A percentile compares a stretch with the other conserved stretches of the same genome.
Conservation (phyloP, 2,888 invertebrate species). For the Bimastos eiseni region DNA sequence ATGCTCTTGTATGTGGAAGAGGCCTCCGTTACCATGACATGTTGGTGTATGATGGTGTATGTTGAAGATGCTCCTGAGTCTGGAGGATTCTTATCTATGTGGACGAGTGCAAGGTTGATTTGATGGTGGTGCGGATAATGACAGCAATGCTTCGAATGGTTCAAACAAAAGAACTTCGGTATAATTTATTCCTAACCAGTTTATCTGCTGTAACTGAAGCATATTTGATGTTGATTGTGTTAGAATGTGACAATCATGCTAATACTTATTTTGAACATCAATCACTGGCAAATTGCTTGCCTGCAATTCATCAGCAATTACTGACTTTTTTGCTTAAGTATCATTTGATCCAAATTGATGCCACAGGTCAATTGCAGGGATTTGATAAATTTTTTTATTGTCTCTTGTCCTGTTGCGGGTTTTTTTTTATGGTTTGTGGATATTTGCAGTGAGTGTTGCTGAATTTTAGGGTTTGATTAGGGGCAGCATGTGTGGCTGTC, state of each 20-base stretch:
- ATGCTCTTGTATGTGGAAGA: too few relatives aligned
- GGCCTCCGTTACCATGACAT: too few relatives aligned
- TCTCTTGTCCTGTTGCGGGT: not conserved
- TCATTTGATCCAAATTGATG: not conserved
- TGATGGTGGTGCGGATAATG: too few relatives aligned
- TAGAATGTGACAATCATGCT: not conserved
- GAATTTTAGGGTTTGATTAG: not conserved
- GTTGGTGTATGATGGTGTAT: too few relatives aligned
- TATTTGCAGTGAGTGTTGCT: not conserved
- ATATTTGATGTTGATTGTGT: not conserved
- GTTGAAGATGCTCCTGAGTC: not conserved
- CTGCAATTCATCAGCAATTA: not conserved
- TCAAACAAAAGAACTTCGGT: not conserved
- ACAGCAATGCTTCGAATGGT: not conserved
- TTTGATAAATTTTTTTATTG: not conserved
- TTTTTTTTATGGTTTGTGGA: not conserved
- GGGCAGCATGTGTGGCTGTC: too few relatives aligned
- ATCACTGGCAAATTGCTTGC: not conserved
- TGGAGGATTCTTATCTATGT: not conserved
- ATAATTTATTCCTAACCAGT: not conserved
- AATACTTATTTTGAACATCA: not conserved
- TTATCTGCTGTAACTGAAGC: not conserved
- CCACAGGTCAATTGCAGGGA: not conserved
- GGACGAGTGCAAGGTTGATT: too few relatives aligned
- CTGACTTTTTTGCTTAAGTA: not conserved